Evolutionary conservation across 2,888 invertebrate genomes (phyloP), one percentile per base, ranked within the genome.

Genomic region (Stramonita haemastoma): DNA sequence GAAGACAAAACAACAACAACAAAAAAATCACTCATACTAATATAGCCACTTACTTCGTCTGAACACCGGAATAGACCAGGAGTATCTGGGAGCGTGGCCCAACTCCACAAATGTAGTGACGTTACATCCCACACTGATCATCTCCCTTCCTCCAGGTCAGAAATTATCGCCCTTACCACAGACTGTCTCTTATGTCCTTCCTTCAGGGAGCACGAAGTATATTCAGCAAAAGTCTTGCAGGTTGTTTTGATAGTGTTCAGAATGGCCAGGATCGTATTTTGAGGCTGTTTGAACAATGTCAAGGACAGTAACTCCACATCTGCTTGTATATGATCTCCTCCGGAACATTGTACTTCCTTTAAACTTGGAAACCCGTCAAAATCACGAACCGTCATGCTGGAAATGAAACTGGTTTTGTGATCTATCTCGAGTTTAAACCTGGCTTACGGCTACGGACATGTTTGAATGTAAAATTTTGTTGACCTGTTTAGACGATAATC

Each of bases 281-380:
- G 73, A 1, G 73, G 17, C 13, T 6, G 29, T 57, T 36, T 29
- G 32, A 56, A 56, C 34, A 89, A 15, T 19, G 36, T 85, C 8
- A 89, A 56, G 13, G 85, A 46, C 85, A 89, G 36, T 11, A 89
- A 32, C 13, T 85, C 66, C 56, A 84, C 85, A 56, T 77, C 89
- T 29, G 89, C 22, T 11, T 29, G n/a, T n/a, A n/a, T n/a, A n/a
- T n/a, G 15, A 89, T 2, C 11, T 26, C 29, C 56, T 56, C 89
- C 89, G 11, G 85, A 85, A 57, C 89, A 89, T 46, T 89, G 77
- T 70, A 89, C 89, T 32, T 89, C 89, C 26, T 89, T 83, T 46
- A 89, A 36, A 36, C 89, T 89, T 15, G 70, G 56, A 26, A 89
- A 73, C 22, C 89, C 89, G 0, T 15, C n/a, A 29, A 89, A 89